Conservation (phyloP, 1,140 invertebrate genomes). For the Anadara kagoshimensis region DNA sequence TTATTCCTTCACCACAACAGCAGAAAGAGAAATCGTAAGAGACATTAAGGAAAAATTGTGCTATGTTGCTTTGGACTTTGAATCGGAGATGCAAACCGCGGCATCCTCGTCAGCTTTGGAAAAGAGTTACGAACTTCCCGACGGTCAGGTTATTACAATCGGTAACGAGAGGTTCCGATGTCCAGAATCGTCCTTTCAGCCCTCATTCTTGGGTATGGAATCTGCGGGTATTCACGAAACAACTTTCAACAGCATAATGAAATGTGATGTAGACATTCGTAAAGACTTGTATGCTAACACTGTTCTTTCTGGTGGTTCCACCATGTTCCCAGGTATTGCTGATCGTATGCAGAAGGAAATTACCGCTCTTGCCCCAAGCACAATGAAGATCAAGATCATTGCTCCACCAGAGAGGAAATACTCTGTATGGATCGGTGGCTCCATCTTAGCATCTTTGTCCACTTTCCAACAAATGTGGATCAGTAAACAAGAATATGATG, state of each 20-base stretch:
- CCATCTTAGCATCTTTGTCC: slow-evolving; percentile 79
- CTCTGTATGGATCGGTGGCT: slow-evolving; percentile 72
- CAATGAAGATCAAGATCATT: slow-evolving; percentile 75
- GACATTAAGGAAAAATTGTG: slow-evolving; percentile 87
- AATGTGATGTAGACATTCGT: slow-evolving; percentile 83
- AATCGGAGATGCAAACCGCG: slow-evolving; percentile 82
- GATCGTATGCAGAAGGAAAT: slow-evolving; percentile 73
- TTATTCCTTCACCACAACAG: slow-evolving; percentile 91
- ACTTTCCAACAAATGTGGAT: slow-evolving; percentile 81
- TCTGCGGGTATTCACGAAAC: slow-evolving; percentile 63
- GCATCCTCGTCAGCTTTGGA: slow-evolving; percentile 67
- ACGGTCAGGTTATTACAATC: slow-evolving; percentile 66
- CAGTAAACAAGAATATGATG: slow-evolving; percentile 85
- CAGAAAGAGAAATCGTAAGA: slow-evolving; percentile 64
- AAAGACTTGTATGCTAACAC: slow-evolving; percentile 92
- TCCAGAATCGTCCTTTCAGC: slow-evolving; percentile 83
- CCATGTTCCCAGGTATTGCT: slow-evolving; percentile 77
- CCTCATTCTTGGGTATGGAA: slow-evolving; percentile 65
- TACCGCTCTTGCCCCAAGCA: slow-evolving; percentile 74
- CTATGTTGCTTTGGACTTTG: slow-evolving; percentile 93
- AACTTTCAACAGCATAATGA: slow-evolving; percentile 51
- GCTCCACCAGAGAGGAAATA: slow-evolving; percentile 60
- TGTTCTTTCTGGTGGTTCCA: slow-evolving; percentile 75
- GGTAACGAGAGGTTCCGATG: slow-evolving; percentile 66
- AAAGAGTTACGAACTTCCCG: slow-evolving; percentile 75